A percentile compares a stretch with the other conserved stretches of the same genome.
These are phyloP conservation scores for Hylaeus volcanicus DNA, from an alignment of 1,140 invertebrate species.

Conservation along the genomic window DNA sequence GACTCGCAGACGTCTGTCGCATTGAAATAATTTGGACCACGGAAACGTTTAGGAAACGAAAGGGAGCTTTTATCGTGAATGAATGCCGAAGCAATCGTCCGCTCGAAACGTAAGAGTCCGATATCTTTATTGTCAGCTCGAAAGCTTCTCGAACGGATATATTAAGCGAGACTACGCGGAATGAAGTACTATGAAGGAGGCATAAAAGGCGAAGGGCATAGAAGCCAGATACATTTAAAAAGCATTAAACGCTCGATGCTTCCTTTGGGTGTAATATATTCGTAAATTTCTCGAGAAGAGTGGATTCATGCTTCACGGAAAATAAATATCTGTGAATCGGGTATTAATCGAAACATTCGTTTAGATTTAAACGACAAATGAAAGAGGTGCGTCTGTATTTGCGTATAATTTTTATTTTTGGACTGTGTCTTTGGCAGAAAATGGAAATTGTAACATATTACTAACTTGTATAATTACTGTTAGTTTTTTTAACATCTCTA, in stretches of 20 bases:
- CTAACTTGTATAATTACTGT: too few relatives aligned
- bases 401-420: too few relatives aligned
- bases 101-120: slow-evolving; percentile 35
- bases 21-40: neutral
- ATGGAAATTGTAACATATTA: too few relatives aligned
- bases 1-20: neutral
- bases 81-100: slow-evolving; percentile 29
- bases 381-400: too few relatives aligned
- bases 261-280: slow-evolving; percentile 30
- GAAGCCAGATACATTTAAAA: slow-evolving; percentile 38
- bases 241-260: slow-evolving; percentile 34
- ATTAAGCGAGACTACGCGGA: slow-evolving; percentile 40
- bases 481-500: too few relatives aligned
- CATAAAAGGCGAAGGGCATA: slow-evolving; percentile 37
- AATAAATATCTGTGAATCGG: slow-evolving; percentile 1
- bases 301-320: slow-evolving; percentile 11
- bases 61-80: slow-evolving; percentile 39
- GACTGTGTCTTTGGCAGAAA: too few relatives aligned
- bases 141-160: slow-evolving; percentile 42
- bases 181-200: slow-evolving; percentile 34
- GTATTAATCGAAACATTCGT: neutral
- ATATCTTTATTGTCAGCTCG: slow-evolving; percentile 47
- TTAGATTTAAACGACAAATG: too few relatives aligned
- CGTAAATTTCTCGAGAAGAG: slow-evolving; percentile 15
- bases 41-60: slow-evolving; percentile 23